Conservation (phyloP, 2,113 vertebrate genomes). For the Cyanoliseus patagonus region DNA sequence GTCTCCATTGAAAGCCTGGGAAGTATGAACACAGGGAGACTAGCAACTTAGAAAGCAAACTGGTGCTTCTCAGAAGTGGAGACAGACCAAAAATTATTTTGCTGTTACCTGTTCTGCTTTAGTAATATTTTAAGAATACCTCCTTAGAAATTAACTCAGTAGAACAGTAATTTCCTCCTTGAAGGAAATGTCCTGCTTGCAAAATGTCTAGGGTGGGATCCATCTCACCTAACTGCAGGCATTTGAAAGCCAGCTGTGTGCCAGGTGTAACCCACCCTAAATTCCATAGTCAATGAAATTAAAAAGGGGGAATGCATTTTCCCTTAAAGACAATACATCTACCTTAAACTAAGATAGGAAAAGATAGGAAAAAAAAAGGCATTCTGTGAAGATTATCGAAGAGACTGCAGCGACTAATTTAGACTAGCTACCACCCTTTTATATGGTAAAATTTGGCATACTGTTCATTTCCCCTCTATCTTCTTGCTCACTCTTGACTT, state of each 20-base stretch:
- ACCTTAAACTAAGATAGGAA: not conserved
- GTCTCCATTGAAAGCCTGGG: not conserved
- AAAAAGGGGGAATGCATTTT: not conserved
- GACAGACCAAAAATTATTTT: not conserved
- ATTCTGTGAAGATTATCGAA: not conserved
- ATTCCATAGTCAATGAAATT: not conserved
- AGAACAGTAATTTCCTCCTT: not conserved
- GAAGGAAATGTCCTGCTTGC: not conserved
- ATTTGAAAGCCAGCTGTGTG: accelerated
- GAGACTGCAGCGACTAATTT: not conserved
- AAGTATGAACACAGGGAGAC: not conserved
- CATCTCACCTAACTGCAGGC: not conserved
- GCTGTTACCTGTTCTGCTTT: not conserved
- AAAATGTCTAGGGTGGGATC: not conserved
- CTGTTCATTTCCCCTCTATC: not conserved
- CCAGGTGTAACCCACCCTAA: not conserved
- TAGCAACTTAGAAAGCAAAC: not conserved
- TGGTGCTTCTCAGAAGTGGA: not conserved
- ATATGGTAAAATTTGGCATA: not conserved
- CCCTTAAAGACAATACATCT: not conserved
- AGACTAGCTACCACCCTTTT: not conserved
- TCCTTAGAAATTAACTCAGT: not conserved
- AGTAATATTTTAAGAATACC: not conserved
- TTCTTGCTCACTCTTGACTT: not conserved
- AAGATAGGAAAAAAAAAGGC: not conserved